phyloP scores from a whole-genome alignment of 2,113 vertebrate genomes.

The Platichthys flesus region DNA sequence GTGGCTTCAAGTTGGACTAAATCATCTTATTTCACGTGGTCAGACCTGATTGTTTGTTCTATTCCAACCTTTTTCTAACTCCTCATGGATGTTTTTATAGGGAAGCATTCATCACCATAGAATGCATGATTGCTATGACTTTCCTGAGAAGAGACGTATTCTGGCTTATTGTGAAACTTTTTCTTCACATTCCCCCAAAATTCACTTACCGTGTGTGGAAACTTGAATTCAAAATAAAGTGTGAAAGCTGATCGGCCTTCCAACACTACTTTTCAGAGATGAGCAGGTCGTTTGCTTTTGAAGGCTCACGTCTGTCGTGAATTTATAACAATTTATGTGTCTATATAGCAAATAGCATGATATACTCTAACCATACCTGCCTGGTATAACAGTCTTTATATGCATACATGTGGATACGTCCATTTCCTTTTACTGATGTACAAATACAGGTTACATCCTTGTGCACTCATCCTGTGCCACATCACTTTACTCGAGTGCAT shows the following conservation, averaged over 20 bases:
- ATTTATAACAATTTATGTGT: no score
- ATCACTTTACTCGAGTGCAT: no score
- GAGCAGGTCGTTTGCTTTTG: neutral
- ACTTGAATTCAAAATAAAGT: neutral
- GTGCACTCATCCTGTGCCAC: no score
- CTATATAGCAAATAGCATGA: no score
- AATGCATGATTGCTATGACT: neutral
- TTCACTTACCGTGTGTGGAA: neutral
- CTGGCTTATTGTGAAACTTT: neutral
- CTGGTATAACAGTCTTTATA: no score
- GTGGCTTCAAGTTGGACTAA: neutral
- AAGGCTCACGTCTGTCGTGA: neutral
- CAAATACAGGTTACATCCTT: no score
- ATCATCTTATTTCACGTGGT: neutral
- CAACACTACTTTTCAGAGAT: neutral
- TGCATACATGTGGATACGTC: no score
- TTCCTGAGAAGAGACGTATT: neutral
- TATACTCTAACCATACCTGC: no score
- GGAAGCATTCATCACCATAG: neutral
- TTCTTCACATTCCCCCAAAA: neutral
- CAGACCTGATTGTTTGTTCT: neutral
- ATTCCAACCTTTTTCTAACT: neutral
- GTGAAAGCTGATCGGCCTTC: neutral
- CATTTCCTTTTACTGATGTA: no score
- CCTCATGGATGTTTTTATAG: neutral